A percentile compares a stretch with the other conserved stretches of the same genome.
Evolutionary conservation across 2,113 vertebrate species (phyloP).

Genomic region (Phalacrocorax carbo): DNA sequence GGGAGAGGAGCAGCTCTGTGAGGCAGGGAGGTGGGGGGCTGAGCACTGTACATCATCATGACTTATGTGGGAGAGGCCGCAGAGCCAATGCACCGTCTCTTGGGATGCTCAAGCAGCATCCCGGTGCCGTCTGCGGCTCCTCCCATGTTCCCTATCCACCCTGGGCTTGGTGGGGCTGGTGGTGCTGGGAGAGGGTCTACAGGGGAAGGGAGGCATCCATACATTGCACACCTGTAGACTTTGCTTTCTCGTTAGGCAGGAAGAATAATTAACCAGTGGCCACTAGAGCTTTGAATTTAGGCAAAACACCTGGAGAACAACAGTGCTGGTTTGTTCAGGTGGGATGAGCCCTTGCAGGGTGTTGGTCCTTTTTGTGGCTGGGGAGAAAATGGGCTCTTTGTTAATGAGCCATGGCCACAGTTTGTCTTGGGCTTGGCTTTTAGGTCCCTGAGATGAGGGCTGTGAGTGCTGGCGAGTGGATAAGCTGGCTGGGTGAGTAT

Average conservation of each 20-base stretch:
- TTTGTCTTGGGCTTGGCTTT: not conserved
- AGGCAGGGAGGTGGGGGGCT: not conserved
- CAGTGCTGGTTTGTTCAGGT: not conserved
- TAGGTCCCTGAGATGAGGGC: not conserved
- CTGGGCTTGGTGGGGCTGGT: not conserved
- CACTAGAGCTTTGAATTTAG: not conserved
- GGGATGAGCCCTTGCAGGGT: not conserved
- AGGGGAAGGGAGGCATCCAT: not conserved
- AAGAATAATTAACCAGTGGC: accelerated
- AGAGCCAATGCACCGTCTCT: accelerated
- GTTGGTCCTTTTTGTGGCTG: not conserved
- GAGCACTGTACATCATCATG: accelerated
- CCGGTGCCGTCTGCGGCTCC: accelerated
- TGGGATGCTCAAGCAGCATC: not conserved
- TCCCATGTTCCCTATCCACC: accelerated
- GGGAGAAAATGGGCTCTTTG: conserved; percentile 9
- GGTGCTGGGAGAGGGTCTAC: not conserved
- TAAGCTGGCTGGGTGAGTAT: not conserved
- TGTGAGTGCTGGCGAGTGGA: accelerated
- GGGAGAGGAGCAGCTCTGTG: accelerated
- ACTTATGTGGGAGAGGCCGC: not conserved
- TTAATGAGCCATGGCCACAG: accelerated
- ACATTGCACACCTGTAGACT: accelerated
- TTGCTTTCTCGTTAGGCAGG: accelerated
- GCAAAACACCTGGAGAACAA: conserved; percentile 11